phyloP scores from a whole-genome alignment of 2,113 vertebrate genomes.

The Anoura caudifer region DNA sequence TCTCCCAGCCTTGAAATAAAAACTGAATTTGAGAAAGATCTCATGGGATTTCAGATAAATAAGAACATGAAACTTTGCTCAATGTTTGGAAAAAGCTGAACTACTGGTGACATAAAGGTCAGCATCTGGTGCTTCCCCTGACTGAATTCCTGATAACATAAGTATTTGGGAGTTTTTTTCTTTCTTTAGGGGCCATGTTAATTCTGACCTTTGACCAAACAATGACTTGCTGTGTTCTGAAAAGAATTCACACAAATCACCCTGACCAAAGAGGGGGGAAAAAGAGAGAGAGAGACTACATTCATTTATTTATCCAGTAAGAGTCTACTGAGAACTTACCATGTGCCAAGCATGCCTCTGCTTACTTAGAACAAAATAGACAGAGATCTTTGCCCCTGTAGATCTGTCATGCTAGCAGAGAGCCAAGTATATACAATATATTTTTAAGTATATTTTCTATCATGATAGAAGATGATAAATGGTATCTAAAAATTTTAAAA shows the following conservation, averaged over 20 bases:
- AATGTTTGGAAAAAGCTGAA: slow-evolving; percentile 13
- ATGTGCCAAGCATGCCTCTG: background rate
- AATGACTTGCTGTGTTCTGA: background rate
- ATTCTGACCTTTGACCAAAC: background rate
- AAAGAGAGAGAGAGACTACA: background rate
- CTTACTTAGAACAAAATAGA: background rate
- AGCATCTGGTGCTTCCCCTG: background rate
- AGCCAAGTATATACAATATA: background rate
- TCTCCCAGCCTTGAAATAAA: slow-evolving; percentile 24
- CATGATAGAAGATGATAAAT: background rate
- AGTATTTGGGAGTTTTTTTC: background rate
- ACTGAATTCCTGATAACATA: background rate
- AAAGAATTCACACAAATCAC: slow-evolving; percentile 13
- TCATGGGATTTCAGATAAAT: slow-evolving; percentile 29
- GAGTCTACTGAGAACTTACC: background rate
- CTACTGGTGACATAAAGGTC: slow-evolving; percentile 19
- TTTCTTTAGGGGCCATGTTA: background rate
- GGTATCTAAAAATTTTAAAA: background rate
- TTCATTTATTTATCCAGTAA: background rate
- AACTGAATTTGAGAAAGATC: slow-evolving; percentile 5
- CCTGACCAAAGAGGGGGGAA: background rate
- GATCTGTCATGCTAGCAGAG: background rate
- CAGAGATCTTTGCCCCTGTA: background rate
- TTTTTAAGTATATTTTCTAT: background rate
- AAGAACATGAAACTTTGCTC: slow-evolving; percentile 28